A percentile compares a stretch with the other conserved stretches of the same genome.
phyloP scores from a whole-genome alignment of 2,113 vertebrate genomes.

The Bagarius yarrelli region DNA sequence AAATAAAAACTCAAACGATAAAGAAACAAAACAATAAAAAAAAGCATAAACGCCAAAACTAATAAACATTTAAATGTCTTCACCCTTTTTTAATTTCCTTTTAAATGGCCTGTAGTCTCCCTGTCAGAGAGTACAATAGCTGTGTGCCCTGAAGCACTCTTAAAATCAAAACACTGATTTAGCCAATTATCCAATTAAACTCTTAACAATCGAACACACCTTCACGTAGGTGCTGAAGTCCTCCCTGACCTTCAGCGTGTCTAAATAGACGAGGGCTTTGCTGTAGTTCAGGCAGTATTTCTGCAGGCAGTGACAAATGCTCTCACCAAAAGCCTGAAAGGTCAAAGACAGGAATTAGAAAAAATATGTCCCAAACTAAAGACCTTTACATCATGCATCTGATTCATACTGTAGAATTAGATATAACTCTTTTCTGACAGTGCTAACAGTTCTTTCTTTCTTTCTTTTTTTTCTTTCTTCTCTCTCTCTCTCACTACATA shows the following conservation, averaged over 20 bases:
- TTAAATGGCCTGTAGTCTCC: background rate
- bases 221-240: constrained; percentile 87
- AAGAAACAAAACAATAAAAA: too few relatives aligned
- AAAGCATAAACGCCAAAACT: too few relatives aligned
- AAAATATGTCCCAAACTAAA: background rate
- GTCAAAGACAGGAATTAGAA: constrained; percentile 7
- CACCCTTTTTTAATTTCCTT: background rate
- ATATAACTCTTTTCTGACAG: background rate
- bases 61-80: too few relatives aligned
- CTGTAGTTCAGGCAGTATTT: constrained; percentile 91
- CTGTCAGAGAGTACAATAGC: background rate
- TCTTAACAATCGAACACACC: constrained; percentile 66
- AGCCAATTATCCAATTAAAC: background rate
- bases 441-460: too few relatives aligned
- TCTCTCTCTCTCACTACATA: too few relatives aligned
- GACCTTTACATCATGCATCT: background rate
- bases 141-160: constrained; percentile 21
- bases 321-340: constrained; percentile 77
- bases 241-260: constrained; percentile 81
- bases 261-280: constrained; percentile 81
- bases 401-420: background rate
- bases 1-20: too few relatives aligned
- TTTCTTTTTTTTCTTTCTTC: too few relatives aligned
- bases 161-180: constrained; percentile 26
- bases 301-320: constrained; percentile 84